These are phyloP conservation scores for Argyrosomus japonicus DNA, from an alignment of 2,113 vertebrate genomes.

Conservation along the genomic window DNA sequence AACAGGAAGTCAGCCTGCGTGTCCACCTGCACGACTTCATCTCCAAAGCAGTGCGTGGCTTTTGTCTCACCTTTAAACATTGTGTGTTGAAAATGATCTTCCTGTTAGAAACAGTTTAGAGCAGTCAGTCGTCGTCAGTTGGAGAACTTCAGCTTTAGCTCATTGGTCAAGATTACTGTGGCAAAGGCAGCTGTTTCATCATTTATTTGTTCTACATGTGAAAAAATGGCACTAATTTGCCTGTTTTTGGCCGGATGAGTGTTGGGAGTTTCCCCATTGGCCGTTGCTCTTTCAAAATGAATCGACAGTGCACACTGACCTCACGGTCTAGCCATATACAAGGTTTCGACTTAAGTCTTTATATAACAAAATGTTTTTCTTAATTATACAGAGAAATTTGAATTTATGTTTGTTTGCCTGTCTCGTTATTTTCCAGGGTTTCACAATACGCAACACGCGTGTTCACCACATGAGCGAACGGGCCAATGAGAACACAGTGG, in stretches of 20 bases:
- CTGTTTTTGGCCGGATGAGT: too few relatives aligned
- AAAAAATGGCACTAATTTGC: too few relatives aligned
- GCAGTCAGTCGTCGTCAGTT: not conserved
- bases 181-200: not conserved
- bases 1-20: conserved; percentile 93
- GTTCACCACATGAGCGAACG: conserved; percentile 97
- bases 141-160: not conserved
- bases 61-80: not conserved
- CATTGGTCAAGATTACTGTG: not conserved
- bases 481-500: conserved; percentile 96
- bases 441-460: conserved; percentile 92
- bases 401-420: not conserved
- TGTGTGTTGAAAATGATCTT: not conserved
- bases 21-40: conserved; percentile 97
- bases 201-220: not conserved
- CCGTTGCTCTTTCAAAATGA: too few relatives aligned
- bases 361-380: not conserved
- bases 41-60: conserved; percentile 81
- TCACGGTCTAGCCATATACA: not conserved
- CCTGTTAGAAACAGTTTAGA: not conserved
- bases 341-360: not conserved
- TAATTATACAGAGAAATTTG: not conserved
- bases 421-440: conserved; percentile 83
- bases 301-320: not conserved
- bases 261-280: too few relatives aligned